Base-by-base conservation (phyloP, 1,140 invertebrate genomes). In the Thalassaphorura encarpata region DNA sequence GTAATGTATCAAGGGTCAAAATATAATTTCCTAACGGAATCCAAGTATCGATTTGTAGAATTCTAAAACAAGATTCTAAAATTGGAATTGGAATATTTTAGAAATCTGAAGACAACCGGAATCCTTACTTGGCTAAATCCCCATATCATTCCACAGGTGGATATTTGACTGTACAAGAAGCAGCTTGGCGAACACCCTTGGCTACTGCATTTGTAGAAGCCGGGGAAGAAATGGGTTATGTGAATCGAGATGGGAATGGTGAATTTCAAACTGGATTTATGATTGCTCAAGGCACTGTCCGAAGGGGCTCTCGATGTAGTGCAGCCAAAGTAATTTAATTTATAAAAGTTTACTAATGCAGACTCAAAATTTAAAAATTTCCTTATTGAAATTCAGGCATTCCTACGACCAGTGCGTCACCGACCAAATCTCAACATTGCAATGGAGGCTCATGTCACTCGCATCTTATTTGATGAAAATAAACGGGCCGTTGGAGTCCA, bases 271-370 rank as follows among this genome's bases (percentile, higher is more conserved):
- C 83, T 1, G 86, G 88, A 3, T 90, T 90, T 58, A 88, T 89
- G 84, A 82, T 89, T 36, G 83, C 86, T 3, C 88, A 92, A 76
- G 92, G 83, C 5, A 96, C 90, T 0, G 88, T 94, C 19, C 70
- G 87, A 59, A 72, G 85, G 42, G 89, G 90, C 0, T 83, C 80
- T 0, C 75, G 93, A 45, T 96, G 91, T 69, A 91, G 86, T 57
- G 90, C 89, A 6, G 85, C 89, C 0, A 90, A 90, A 71, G 90
- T 87, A 59, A 49, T 16, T 24, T 19, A 51, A 5, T 8, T 48
- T 48, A 8, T 48, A 11, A 6, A 23, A 27, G 26, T 48, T 28
- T 29, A 13, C 13, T 26, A 24, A 11, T 29, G 46, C 15, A 26
- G 8, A 15, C 46, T 40, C 36, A 15, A 23, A 6, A 45, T 23